These are phyloP conservation scores for Tachypleus tridentatus DNA, from an alignment of 1,140 invertebrate species.

Conservation along the genomic window DNA sequence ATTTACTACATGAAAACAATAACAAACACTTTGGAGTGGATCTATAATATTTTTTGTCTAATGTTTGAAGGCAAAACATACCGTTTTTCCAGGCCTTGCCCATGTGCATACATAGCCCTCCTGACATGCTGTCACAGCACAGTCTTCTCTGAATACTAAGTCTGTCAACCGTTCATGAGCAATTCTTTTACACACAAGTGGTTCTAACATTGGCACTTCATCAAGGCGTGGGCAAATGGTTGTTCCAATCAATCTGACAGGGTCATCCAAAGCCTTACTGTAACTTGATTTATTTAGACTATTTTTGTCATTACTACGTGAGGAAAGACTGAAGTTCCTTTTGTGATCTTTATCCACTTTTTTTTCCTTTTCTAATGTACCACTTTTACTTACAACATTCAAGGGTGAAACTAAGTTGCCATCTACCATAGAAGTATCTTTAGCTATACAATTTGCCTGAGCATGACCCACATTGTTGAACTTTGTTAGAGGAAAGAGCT, in stretches of 20 bases:
- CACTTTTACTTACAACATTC: slow-evolving; percentile 13
- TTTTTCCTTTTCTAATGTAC: slow-evolving; percentile 39
- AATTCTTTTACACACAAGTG: slow-evolving; percentile 94
- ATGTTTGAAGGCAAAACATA: slow-evolving; percentile 7
- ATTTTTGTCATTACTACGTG: slow-evolving; percentile 26
- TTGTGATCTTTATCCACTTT: slow-evolving; percentile 54
- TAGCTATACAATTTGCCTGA: slow-evolving; percentile 19
- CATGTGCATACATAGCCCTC: slow-evolving; percentile 97
- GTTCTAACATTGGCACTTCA: slow-evolving; percentile 91
- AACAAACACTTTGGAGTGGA: no score
- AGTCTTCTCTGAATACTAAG: slow-evolving; percentile 88
- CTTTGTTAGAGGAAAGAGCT: slow-evolving; percentile 16
- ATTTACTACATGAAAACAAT: no score
- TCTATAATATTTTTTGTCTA: no score
- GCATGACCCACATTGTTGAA: slow-evolving; percentile 20
- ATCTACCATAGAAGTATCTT: slow-evolving; percentile 16
- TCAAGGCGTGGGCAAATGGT: slow-evolving; percentile 84
- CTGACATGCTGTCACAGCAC: slow-evolving; percentile 92
- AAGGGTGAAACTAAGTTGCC: slow-evolving; percentile 15
- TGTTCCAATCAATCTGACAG: slow-evolving; percentile 73
- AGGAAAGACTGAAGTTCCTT: slow-evolving; percentile 55
- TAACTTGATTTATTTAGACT: slow-evolving; percentile 25
- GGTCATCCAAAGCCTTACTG: slow-evolving; percentile 48
- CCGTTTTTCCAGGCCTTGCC: slow-evolving; percentile 63
- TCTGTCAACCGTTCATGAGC: slow-evolving; percentile 91